Percentiles rank a stretch among this genome's conserved stretches.
phyloP scores from a whole-genome alignment of 2,888 invertebrate genomes.

The Ischnus inquisitorius region DNA sequence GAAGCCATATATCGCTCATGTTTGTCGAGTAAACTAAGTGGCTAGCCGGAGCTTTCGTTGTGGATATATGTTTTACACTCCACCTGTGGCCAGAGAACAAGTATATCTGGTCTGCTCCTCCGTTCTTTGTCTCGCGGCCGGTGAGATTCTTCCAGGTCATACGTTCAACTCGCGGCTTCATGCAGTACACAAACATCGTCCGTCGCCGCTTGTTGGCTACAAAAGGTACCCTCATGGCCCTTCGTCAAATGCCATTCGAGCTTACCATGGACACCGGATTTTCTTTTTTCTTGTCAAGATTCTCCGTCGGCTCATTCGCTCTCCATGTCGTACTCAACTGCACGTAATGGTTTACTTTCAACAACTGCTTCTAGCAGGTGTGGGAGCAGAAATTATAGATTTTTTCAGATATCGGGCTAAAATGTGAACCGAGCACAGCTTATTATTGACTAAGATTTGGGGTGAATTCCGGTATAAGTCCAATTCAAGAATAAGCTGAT shows the following conservation, averaged over 20 bases:
- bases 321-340: background rate
- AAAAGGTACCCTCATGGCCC: background rate
- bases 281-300: background rate
- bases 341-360: background rate
- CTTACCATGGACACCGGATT: background rate
- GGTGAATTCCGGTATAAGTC: too few relatives aligned
- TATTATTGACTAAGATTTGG: too few relatives aligned
- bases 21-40: slow-evolving; percentile 79
- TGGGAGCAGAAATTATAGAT: too few relatives aligned
- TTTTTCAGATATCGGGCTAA: too few relatives aligned
- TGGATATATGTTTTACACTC: slow-evolving; percentile 21
- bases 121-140: slow-evolving; percentile 15
- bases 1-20: slow-evolving; percentile 51
- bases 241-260: background rate
- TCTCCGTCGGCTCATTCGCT: background rate
- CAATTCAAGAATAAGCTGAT: too few relatives aligned
- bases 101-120: slow-evolving; percentile 12
- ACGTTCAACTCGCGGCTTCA: background rate
- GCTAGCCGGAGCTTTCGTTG: slow-evolving; percentile 65
- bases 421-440: too few relatives aligned
- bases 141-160: background rate
- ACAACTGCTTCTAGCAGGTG: background rate
- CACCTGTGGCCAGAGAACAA: slow-evolving; percentile 46
- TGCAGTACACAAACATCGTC: background rate
- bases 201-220: background rate